Conservation (phyloP, 37 sponge, comb jelly and placozoan genomes). For the Bolinopsis microptera region DNA sequence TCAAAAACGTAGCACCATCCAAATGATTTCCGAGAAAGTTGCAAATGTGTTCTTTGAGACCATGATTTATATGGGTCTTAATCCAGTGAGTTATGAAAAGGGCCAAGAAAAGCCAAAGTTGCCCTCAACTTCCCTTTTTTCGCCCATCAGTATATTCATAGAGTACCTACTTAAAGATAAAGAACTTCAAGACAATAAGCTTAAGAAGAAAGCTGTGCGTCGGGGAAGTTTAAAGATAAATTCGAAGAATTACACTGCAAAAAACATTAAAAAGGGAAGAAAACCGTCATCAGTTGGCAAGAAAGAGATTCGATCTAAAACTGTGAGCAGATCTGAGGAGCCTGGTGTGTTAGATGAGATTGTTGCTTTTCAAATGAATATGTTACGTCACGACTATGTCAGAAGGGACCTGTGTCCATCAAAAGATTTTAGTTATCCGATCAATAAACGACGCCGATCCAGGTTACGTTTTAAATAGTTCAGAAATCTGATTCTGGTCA, state of each 20-base stretch:
- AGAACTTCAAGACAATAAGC: neutral
- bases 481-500: no score
- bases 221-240: no score
- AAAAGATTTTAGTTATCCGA: no score
- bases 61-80: neutral
- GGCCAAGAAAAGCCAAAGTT: neutral
- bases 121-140: neutral
- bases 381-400: neutral
- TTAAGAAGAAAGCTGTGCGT: neutral
- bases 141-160: neutral
- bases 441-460: no score
- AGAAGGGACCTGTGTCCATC: no score
- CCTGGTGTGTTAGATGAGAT: slow-evolving; percentile 35
- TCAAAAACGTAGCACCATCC: neutral
- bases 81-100: neutral
- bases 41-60: neutral
- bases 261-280: no score
- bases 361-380: neutral
- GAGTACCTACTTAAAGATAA: neutral
- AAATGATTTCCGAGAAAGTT: neutral
- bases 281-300: no score
- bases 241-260: no score
- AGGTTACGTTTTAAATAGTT: no score
- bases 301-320: no score
- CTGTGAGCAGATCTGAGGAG: no score